Percentiles rank a stretch among this genome's conserved stretches.
Conservation (phyloP, 2,888 invertebrate species). For the Syrphus vitripennis region DNA sequence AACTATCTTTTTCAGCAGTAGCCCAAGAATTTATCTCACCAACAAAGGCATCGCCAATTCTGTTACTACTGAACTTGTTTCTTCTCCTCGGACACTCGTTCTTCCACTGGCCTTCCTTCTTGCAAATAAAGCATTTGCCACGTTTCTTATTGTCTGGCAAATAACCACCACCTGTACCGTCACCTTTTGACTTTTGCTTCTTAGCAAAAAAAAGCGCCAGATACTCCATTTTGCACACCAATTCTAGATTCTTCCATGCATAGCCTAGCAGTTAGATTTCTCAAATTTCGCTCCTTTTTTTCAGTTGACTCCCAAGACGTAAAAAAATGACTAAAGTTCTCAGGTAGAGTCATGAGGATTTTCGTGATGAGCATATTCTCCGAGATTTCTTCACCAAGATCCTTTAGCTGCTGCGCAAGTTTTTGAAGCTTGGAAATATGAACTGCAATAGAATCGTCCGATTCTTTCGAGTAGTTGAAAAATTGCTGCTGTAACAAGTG, state of each 20-base stretch:
- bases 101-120: constrained; percentile 10
- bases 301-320: constrained; percentile 72
- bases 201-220: constrained; percentile 6
- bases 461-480: constrained; percentile 61
- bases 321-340: constrained; percentile 69
- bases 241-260: constrained; percentile 61
- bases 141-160: neutral
- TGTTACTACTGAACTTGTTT: neutral
- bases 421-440: constrained; percentile 65
- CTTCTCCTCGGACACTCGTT: neutral
- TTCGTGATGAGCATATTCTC: constrained; percentile 72
- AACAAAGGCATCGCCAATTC: neutral
- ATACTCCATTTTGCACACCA: constrained; percentile 26
- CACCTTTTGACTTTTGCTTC: neutral
- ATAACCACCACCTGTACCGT: neutral
- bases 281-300: constrained; percentile 70
- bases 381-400: constrained; percentile 62
- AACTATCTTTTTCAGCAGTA: neutral
- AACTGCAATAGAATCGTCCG: constrained; percentile 61
- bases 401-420: constrained; percentile 57
- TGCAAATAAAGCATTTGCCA: constrained; percentile 56
- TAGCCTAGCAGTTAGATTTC: neutral
- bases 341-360: constrained; percentile 73
- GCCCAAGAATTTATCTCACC: neutral
- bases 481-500: constrained; percentile 72